Base-by-base conservation (phyloP, 2,888 invertebrate genomes). In the Hipparchia semele region DNA sequence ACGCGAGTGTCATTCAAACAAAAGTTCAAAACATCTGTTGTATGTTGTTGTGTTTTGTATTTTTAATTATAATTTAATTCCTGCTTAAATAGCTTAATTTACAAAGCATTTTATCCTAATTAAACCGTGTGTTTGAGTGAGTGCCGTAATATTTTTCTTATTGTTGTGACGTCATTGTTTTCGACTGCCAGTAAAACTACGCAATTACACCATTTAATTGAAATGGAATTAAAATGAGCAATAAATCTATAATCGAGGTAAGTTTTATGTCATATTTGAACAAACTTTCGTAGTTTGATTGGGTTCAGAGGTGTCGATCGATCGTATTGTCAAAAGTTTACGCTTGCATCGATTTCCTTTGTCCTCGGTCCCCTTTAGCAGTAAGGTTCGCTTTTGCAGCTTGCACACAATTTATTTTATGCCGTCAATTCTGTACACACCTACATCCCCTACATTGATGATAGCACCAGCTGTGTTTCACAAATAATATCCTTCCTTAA, bases 121-220 rank as follows among this genome's bases (percentile, higher is more conserved):
- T 72, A 73, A 77, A 74, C 83, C 80, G 81, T 79, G 82, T 82
- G 86, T 77, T 82, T 80, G 84, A 83, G 81, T 86, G 85, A 83
- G 86, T 81, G 84, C 87, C 87, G 86, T 86, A 80, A 78, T 82
- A 83, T 86, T 90, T 87, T 87, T 83, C 86, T 86, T 86, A 86
- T 86, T 86, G 79, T 86, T 88, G 93, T 95, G 95, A 95, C 95
- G 95, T 95, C 95, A 95, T 90, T 90, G 87, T 92, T 92, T 92
- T 91, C 91, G 90, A 92, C 91, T 92, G 92, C 92, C 90, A 94
- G 89, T 87, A 86, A 90, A 90, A 95, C 95, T 94, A 95, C 95
- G 95, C 95, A 95, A 95, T 95, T 94, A 88, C 90, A 89, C 90
- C 90, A 80, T 91, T 87, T 86, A 84, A 83, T 79, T 84, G 89